phyloP scores from a whole-genome alignment of 2,888 invertebrate species.

The Acleris cristana region DNA sequence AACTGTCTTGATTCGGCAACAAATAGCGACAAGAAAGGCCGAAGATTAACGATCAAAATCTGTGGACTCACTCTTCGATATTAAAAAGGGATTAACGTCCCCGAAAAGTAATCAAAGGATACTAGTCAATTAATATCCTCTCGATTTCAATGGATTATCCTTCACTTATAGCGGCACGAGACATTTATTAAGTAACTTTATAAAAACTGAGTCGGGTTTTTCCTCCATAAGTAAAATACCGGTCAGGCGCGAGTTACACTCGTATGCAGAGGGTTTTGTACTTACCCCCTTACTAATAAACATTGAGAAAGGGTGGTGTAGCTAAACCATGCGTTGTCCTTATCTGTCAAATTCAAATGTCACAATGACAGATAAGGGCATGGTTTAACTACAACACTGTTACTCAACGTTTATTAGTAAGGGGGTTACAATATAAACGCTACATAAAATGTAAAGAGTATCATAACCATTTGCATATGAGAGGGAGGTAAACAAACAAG shows the following conservation, averaged over 20 bases:
- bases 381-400: too few relatives aligned
- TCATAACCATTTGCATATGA: too few relatives aligned
- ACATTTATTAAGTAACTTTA: conserved; percentile 5
- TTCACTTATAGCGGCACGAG: neutral
- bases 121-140: neutral
- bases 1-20: neutral
- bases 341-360: too few relatives aligned
- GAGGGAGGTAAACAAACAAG: too few relatives aligned
- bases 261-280: neutral
- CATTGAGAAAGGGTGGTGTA: too few relatives aligned
- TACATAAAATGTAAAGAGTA: too few relatives aligned
- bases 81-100: conserved; percentile 25
- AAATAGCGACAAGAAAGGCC: conserved; percentile 15
- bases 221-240: conserved; percentile 8
- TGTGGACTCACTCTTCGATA: conserved; percentile 28
- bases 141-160: neutral
- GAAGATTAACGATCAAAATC: conserved; percentile 27
- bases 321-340: too few relatives aligned
- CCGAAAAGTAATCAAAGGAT: conserved; percentile 2
- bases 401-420: too few relatives aligned
- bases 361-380: too few relatives aligned
- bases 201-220: conserved; percentile 9
- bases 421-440: neutral
- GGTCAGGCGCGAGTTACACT: neutral
- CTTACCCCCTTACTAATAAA: too few relatives aligned